These are phyloP conservation scores for Lasioglossum calceatum DNA, from an alignment of 2,888 invertebrate species.

Conservation along the genomic window DNA sequence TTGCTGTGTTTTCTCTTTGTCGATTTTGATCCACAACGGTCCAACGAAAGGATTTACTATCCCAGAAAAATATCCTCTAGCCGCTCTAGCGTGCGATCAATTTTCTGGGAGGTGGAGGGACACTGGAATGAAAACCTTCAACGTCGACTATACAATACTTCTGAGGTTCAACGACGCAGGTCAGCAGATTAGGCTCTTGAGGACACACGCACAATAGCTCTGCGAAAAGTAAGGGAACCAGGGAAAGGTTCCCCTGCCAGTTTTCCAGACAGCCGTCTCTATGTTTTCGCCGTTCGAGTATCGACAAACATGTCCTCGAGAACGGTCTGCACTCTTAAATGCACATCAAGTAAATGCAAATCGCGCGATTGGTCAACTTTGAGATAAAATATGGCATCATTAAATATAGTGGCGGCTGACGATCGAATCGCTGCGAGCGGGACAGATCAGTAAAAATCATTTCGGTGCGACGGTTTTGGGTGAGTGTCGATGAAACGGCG, in stretches of 20 bases:
- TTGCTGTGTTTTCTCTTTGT: background rate
- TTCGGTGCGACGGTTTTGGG: background rate
- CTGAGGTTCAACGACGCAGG: conserved; percentile 34
- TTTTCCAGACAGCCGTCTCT: background rate
- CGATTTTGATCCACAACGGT: background rate
- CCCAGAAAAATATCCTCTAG: background rate
- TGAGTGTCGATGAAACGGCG: background rate
- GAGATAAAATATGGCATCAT: conserved; percentile 39
- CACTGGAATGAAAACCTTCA: conserved; percentile 45
- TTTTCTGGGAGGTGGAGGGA: background rate
- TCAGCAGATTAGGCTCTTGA: conserved; percentile 19
- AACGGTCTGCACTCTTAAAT: conserved; percentile 38
- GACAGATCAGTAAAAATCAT: background rate
- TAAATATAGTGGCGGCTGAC: conserved; percentile 10
- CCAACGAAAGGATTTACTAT: background rate
- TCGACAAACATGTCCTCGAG: conserved; percentile 10
- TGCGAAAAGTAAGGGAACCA: background rate
- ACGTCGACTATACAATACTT: conserved; percentile 24
- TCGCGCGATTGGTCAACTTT: conserved; percentile 51
- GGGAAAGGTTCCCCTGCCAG: background rate
- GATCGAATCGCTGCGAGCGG: background rate
- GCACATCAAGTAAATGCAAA: conserved; percentile 52
- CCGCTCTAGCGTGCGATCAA: background rate
- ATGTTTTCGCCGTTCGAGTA: background rate
- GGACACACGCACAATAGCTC: background rate